Evolutionary conservation across 2,113 vertebrate genomes (phyloP).

Genomic region (Micromys minutus): DNA sequence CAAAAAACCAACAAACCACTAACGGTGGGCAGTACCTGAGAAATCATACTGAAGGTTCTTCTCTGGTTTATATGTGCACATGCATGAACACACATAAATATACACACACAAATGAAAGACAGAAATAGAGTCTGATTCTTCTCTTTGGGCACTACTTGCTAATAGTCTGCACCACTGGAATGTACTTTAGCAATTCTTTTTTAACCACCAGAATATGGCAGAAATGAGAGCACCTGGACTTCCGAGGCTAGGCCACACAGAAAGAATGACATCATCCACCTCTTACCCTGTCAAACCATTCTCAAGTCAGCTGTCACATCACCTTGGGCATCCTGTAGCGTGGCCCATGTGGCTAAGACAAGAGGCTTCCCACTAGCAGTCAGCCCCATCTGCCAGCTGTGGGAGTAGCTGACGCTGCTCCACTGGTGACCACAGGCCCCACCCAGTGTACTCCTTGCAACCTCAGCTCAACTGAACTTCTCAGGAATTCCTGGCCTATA

Average conservation of each 20-base stretch:
- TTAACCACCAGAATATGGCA: neutral
- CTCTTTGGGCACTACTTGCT: neutral
- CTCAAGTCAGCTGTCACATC: neutral
- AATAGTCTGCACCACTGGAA: neutral
- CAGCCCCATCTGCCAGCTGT: neutral
- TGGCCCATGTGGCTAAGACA: neutral
- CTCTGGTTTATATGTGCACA: neutral
- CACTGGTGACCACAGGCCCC: neutral
- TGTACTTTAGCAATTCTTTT: neutral
- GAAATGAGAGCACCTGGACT: neutral
- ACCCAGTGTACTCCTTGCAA: neutral
- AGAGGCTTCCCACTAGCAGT: neutral
- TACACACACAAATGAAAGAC: neutral
- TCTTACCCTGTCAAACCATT: neutral
- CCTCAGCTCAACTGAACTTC: neutral
- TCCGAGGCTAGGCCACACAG: neutral
- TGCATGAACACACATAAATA: neutral
- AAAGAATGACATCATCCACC: neutral
- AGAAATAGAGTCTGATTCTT: neutral
- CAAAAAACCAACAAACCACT: no score
- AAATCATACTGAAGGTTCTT: neutral
- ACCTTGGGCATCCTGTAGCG: neutral
- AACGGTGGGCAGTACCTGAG: neutral
- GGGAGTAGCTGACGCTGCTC: neutral
- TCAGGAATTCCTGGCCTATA: neutral